Base-by-base conservation (phyloP, 1,140 invertebrate species). In the Drosophila erecta region DNA sequence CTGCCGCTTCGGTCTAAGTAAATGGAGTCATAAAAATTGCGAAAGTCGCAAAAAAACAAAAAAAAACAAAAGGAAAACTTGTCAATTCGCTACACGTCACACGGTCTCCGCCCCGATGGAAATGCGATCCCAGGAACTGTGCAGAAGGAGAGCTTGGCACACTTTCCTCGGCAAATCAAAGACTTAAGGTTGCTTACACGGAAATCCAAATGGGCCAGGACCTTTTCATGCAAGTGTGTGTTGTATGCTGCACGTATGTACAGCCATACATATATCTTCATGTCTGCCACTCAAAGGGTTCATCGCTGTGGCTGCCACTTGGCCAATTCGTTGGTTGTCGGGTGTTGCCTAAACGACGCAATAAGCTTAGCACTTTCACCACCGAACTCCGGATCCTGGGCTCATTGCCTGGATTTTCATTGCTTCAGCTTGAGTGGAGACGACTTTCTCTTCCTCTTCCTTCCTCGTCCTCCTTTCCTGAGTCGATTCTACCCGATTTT, bases 11-110 rank as follows among this genome's bases (percentile, higher is more conserved):
- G 20, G 20, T 66, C 53, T 49, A 43, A 53, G 57, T 77, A 86
- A 85, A 87, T 89, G 81, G 83, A 87, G 83, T 79, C 84, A 87
- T 87, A 89, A 87, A 87, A 87, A 87, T 83, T 83, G 61, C 69
- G 57, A 64, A 67, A 65, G 49, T 64, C 61, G 49, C 72, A 56
- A 80, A 73, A 69, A 73, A 89, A 8, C 17, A 30, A 8, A 30
- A 8, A 11, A 37, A 53, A n/a, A n/a, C n/a, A n/a, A n/a, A n/a
- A n/a, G n/a, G 77, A 74, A 70, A 73, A 89, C 79, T 87, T 89
- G 79, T 77, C 71, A 77, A 89, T 87, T 81, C 81, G 81, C 64
- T 77, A 83, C 79, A 83, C 83, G 83, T 79, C 79, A 86, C 73
- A 85, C 61, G 49, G 62, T 46, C 37, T 59, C 56, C 49, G 65